phyloP scores from a whole-genome alignment of 2,797 vertebrate species.

The Rallus crepitans region DNA sequence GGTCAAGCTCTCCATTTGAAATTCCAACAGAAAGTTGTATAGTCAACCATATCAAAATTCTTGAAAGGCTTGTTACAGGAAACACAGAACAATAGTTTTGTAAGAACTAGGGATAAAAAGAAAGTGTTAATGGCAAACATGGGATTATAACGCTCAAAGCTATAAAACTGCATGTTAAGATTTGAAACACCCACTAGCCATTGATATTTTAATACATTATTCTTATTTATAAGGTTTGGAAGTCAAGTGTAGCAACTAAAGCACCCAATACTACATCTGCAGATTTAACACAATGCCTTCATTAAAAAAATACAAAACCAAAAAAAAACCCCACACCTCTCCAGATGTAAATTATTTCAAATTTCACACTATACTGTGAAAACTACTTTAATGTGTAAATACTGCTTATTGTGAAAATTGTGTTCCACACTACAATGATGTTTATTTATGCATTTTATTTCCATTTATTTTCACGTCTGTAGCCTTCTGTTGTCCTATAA shows the following conservation, averaged over 20 bases:
- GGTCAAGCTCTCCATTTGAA: not conserved
- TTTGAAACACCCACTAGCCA: not conserved
- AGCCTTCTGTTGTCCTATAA: not conserved
- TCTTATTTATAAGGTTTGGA: not conserved
- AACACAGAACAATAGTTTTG: not conserved
- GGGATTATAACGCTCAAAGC: not conserved
- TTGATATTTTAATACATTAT: fast-evolving
- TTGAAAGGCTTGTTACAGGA: not conserved
- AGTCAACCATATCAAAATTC: not conserved
- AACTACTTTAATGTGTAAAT: not conserved
- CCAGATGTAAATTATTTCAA: not conserved
- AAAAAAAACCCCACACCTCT: not conserved
- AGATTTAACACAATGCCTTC: not conserved
- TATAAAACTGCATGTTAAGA: not conserved
- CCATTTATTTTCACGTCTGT: not conserved
- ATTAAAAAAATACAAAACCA: not conserved
- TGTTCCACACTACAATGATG: not conserved
- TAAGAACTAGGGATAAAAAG: not conserved
- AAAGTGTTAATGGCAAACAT: not conserved
- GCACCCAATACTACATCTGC: not conserved
- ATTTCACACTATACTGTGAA: not conserved
- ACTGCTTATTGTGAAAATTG: not conserved
- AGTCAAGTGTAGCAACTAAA: not conserved
- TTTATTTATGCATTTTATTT: not conserved
- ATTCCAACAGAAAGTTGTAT: not conserved